Conservation (phyloP, 2,113 vertebrate species). For the Rhabdornis inornatus region DNA sequence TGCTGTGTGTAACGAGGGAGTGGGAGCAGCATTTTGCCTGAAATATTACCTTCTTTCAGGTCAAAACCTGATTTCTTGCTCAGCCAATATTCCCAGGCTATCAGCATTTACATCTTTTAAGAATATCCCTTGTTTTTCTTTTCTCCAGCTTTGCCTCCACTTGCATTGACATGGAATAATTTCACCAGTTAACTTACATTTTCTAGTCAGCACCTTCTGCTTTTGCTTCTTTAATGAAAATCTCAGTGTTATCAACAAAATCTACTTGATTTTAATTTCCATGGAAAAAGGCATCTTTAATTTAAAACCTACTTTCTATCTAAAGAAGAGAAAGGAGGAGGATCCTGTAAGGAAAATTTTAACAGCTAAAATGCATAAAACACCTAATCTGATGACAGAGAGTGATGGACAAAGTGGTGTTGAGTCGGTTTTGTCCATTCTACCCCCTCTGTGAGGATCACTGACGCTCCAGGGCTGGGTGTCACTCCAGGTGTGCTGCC, state of each 20-base stretch:
- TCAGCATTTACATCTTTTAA: not conserved
- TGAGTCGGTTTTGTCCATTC: not conserved
- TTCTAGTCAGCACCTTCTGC: not conserved
- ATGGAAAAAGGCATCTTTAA: not conserved
- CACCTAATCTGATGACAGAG: not conserved
- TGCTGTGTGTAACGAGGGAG: rapidly evolving
- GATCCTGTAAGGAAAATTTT: not conserved
- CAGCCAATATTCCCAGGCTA: not conserved
- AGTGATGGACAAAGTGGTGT: not conserved
- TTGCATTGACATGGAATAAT: not conserved
- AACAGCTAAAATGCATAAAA: not conserved
- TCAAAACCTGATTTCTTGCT: not conserved
- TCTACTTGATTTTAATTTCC: not conserved
- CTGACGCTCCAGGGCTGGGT: not conserved
- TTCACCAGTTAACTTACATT: not conserved
- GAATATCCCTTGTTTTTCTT: not conserved
- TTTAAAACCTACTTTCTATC: not conserved
- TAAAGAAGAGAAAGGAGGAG: not conserved
- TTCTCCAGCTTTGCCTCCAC: not conserved
- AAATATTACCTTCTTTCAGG: not conserved
- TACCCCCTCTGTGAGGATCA: not conserved
- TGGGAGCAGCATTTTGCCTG: not conserved
- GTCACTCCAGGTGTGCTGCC: not conserved
- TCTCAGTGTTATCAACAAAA: not conserved
- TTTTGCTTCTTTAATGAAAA: not conserved